Percentiles rank a stretch among this genome's conserved stretches.
Evolutionary conservation across 2,888 invertebrate species (phyloP).

Genomic region (Falcaria lacertinaria): DNA sequence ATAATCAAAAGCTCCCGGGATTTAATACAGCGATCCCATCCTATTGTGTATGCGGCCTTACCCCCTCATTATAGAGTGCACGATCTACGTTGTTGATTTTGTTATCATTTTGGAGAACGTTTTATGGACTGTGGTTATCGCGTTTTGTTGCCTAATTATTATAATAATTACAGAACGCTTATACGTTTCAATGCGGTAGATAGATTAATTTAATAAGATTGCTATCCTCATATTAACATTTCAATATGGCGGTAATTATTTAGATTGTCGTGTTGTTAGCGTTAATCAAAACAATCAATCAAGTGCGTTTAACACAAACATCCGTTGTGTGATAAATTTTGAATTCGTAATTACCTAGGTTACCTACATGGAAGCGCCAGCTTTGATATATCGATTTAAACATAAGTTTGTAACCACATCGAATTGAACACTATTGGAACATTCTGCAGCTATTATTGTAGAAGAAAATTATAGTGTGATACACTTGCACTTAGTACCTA

Average conservation of each 20-base stretch:
- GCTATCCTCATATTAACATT: neutral
- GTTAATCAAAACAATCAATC: neutral
- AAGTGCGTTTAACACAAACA: neutral
- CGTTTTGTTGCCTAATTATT: neutral
- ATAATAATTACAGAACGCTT: neutral
- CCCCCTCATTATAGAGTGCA: conserved; percentile 1
- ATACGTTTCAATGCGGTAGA: neutral
- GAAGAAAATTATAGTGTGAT: too few relatives aligned
- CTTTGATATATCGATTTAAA: too few relatives aligned
- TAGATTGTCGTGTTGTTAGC: neutral
- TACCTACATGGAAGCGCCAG: too few relatives aligned
- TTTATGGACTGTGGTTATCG: neutral
- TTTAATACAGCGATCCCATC: conserved; percentile 25
- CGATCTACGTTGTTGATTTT: conserved; percentile 2
- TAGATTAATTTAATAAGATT: neutral
- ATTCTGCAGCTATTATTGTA: too few relatives aligned
- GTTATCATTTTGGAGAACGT: conserved; percentile 2
- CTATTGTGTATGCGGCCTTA: neutral
- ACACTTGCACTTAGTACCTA: too few relatives aligned
- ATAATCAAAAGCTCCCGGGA: conserved; percentile 50
- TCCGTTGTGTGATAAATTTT: neutral
- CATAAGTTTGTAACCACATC: too few relatives aligned
- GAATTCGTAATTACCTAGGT: too few relatives aligned
- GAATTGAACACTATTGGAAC: too few relatives aligned
- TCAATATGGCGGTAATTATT: neutral